These are phyloP conservation scores for Montipora efflorescens DNA, from an alignment of 64 coral and sea anemone genomes.

Conservation along the genomic window DNA sequence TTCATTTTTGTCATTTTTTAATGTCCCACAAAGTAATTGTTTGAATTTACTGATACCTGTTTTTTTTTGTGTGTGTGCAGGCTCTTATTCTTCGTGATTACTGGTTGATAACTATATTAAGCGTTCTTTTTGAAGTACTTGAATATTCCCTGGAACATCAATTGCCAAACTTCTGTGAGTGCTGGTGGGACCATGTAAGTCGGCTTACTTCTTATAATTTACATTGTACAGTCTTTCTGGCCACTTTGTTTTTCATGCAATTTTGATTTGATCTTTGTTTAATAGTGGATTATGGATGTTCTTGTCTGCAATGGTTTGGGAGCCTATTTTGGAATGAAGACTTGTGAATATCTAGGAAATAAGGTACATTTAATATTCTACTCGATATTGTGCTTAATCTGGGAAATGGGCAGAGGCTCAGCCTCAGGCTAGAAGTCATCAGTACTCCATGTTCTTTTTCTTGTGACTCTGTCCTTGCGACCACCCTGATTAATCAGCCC, in stretches of 20 bases:
- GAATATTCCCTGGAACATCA: slow-evolving; percentile 93
- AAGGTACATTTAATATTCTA: slow-evolving; percentile 55
- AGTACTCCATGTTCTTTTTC: no score
- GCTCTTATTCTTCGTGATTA: slow-evolving; percentile 82
- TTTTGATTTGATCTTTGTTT: slow-evolving; percentile 2
- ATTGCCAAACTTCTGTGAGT: slow-evolving; percentile 91
- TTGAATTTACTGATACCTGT: no score
- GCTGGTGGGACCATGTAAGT: slow-evolving; percentile 98
- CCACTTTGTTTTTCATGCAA: background rate
- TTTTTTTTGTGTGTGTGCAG: background rate
- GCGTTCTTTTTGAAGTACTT: slow-evolving; percentile 88
- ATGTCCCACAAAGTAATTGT: no score
- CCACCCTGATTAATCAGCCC: no score
- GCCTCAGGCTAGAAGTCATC: no score
- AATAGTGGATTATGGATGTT: slow-evolving; percentile 93
- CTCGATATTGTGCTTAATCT: no score
- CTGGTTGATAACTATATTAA: slow-evolving; percentile 87
- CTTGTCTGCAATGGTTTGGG: slow-evolving; percentile 91
- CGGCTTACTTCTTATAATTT: background rate
- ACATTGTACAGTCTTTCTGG: no score
- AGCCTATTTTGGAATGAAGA: slow-evolving; percentile 92
- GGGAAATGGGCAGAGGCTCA: no score
- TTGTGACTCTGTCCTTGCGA: no score
- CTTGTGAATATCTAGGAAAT: slow-evolving; percentile 88
- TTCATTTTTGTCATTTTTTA: no score